phyloP scores from a whole-genome alignment of 2,888 invertebrate genomes.

The Cryptocephalus primarius region DNA sequence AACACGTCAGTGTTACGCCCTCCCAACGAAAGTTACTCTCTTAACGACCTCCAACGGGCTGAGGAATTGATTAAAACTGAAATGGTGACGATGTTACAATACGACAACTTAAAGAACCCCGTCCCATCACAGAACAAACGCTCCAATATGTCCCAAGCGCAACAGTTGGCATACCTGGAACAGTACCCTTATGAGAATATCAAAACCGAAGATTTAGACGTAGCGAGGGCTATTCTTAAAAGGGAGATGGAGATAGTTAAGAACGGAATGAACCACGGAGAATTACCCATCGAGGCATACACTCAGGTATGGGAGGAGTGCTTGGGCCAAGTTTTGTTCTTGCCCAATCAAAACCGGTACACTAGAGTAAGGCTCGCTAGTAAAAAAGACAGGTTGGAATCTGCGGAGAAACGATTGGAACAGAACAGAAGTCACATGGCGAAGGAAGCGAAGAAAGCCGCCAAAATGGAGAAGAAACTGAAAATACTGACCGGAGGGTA shows the following conservation, averaged over 20 bases:
- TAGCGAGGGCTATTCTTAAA: constrained; percentile 53
- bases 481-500: constrained; percentile 92
- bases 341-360: constrained; percentile 65
- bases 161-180: constrained; percentile 73
- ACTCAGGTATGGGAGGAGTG: constrained; percentile 89
- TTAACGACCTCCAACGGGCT: constrained; percentile 84
- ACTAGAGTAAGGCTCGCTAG: constrained; percentile 90
- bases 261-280: constrained; percentile 91
- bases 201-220: constrained; percentile 52
- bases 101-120: constrained; percentile 77
- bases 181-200: constrained; percentile 75
- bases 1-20: constrained; percentile 75
- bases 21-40: constrained; percentile 59
- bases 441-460: constrained; percentile 89
- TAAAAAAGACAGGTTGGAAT: constrained; percentile 92
- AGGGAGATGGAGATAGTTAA: constrained; percentile 85
- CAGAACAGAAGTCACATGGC: constrained; percentile 94
- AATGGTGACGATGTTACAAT: constrained; percentile 92
- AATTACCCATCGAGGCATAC: constrained; percentile 82
- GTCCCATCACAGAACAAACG: constrained; percentile 39
- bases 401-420: constrained; percentile 83
- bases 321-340: constrained; percentile 78
- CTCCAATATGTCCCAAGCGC: constrained; percentile 48
- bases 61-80: constrained; percentile 94
- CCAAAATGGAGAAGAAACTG: constrained; percentile 95